Conservation (phyloP, 2,113 vertebrate species). For the Mugil cephalus region DNA sequence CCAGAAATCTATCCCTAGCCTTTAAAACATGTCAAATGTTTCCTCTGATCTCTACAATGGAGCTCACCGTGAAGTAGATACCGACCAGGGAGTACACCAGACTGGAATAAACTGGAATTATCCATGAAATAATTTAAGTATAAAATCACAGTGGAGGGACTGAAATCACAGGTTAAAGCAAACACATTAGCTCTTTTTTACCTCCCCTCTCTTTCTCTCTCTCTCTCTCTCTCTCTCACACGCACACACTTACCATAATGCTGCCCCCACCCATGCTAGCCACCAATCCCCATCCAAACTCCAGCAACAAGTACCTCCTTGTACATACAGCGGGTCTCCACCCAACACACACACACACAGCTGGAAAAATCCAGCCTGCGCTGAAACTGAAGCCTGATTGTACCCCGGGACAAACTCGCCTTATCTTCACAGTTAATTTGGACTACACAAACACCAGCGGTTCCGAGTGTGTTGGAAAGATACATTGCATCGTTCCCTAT, state of each 20-base stretch:
- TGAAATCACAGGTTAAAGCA: conserved; percentile 33
- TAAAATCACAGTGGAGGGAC: not conserved
- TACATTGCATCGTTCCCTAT: conserved; percentile 12
- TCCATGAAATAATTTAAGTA: not conserved
- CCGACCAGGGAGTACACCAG: not conserved
- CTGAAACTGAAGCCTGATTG: conserved; percentile 66
- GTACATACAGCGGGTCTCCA: conserved; percentile 61
- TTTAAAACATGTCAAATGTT: too few relatives aligned
- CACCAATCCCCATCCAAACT: conserved; percentile 48
- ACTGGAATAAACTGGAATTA: not conserved
- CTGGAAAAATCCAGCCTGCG: conserved; percentile 65
- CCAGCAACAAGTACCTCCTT: conserved; percentile 74
- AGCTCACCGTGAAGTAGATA: too few relatives aligned
- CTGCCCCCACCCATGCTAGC: conserved; percentile 46
- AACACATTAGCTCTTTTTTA: conserved; percentile 56
- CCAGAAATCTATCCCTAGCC: too few relatives aligned
- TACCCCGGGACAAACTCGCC: conserved; percentile 48
- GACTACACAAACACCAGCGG: conserved; percentile 35
- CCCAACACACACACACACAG: conserved; percentile 14
- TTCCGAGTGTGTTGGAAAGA: conserved; percentile 36
- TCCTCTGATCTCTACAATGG: too few relatives aligned
- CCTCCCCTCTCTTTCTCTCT: not conserved
- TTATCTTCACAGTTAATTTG: conserved; percentile 76
- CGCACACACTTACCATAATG: conserved; percentile 36
- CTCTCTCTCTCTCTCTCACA: not conserved